Percentiles rank a stretch among this genome's conserved stretches.
Evolutionary conservation across 2,888 invertebrate species (phyloP).

Genomic region (Eupithecia subfuscata): DNA sequence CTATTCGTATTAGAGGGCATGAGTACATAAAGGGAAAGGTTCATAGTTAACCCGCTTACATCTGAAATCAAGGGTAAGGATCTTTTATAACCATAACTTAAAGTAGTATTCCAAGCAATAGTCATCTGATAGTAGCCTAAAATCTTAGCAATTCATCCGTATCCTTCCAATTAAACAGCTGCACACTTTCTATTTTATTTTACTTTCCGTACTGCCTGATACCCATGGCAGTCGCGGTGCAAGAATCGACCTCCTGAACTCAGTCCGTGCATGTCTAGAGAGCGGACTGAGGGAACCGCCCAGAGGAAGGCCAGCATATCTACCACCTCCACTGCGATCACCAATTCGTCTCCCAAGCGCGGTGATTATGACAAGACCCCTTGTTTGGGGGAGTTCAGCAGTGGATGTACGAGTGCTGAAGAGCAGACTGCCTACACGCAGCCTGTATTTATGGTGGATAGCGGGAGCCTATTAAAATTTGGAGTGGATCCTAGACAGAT

Average conservation of each 20-base stretch:
- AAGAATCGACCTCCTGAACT: neutral
- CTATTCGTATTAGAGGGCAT: neutral
- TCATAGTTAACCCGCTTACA: no score
- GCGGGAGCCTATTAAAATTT: neutral
- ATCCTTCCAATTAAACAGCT: neutral
- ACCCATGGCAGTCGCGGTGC: neutral
- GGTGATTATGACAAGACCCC: neutral
- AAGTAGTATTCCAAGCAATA: neutral
- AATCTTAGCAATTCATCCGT: neutral
- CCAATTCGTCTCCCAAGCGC: neutral
- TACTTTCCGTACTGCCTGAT: no score
- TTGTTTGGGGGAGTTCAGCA: neutral
- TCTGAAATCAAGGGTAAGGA: no score
- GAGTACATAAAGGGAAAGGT: neutral
- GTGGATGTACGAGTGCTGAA: no score
- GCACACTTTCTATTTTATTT: no score
- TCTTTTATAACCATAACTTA: no score
- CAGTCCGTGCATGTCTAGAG: neutral
- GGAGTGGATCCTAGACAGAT: neutral
- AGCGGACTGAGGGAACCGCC: neutral
- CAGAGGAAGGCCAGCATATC: neutral
- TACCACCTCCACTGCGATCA: neutral
- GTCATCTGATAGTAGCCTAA: neutral
- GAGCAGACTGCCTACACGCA: no score
- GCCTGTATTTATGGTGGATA: neutral